Percentiles rank a stretch among this genome's conserved stretches.
These are phyloP conservation scores for Macroramphosus scolopax DNA, from an alignment of 2,797 vertebrate genomes.

Conservation along the genomic window DNA sequence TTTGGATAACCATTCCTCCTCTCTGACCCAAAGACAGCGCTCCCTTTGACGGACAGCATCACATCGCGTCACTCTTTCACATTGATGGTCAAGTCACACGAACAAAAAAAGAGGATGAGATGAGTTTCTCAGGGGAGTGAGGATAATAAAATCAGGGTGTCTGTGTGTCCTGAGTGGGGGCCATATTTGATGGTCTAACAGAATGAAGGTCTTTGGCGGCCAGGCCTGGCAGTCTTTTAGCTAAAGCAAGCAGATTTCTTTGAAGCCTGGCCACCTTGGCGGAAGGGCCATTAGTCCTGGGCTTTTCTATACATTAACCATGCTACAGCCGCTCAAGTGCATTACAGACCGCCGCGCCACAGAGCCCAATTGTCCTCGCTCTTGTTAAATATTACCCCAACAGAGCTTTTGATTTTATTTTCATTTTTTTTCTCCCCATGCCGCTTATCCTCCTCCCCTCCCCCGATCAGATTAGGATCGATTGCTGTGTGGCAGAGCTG, in stretches of 20 bases:
- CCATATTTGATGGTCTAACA: slow-evolving; percentile 77
- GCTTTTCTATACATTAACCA: slow-evolving; percentile 77
- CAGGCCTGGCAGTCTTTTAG: slow-evolving; percentile 75
- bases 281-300: slow-evolving; percentile 71
- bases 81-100: slow-evolving; percentile 69
- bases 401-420: slow-evolving; percentile 85
- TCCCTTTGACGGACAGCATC: slow-evolving; percentile 60
- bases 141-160: slow-evolving; percentile 82
- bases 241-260: slow-evolving; percentile 84
- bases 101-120: slow-evolving; percentile 76
- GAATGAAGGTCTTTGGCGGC: slow-evolving; percentile 78
- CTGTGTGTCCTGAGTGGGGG: slow-evolving; percentile 65
- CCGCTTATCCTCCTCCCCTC: slow-evolving; percentile 69
- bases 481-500: slow-evolving; percentile 71
- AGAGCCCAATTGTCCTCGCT: slow-evolving; percentile 73
- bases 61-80: slow-evolving; percentile 60
- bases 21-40: slow-evolving; percentile 41
- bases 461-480: slow-evolving; percentile 82
- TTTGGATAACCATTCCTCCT: slow-evolving; percentile 36
- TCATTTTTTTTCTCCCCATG: slow-evolving; percentile 73
- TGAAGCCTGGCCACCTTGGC: slow-evolving; percentile 76
- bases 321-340: slow-evolving; percentile 70
- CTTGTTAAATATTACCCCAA: slow-evolving; percentile 82
- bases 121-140: slow-evolving; percentile 81
- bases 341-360: slow-evolving; percentile 70